Percentiles rank a stretch among this genome's conserved stretches.
Conservation (phyloP, 23 tunicate species). For the Ciona savignyi region DNA sequence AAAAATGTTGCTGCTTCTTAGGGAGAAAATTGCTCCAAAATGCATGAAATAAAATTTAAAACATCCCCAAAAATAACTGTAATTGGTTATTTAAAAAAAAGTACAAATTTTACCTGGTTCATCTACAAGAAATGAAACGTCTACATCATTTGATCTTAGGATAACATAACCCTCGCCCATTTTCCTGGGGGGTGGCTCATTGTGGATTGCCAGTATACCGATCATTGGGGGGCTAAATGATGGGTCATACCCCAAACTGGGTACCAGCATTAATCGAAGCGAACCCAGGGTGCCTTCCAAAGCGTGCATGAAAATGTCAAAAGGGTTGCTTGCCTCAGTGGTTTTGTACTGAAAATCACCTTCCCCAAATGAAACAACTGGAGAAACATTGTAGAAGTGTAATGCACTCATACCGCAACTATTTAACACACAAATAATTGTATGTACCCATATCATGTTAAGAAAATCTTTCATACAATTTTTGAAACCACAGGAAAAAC, state of each 20-base stretch:
- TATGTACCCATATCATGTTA: no score
- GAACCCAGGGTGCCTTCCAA: constrained; percentile 60
- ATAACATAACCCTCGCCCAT: constrained; percentile 84
- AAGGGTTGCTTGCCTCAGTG: constrained; percentile 60
- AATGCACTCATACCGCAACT: no score
- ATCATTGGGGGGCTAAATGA: constrained; percentile 31
- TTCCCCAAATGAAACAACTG: constrained; percentile 78
- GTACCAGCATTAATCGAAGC: constrained; percentile 26
- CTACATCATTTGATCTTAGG: constrained; percentile 31
- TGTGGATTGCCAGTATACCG: constrained; percentile 6
- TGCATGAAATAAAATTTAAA: no score
- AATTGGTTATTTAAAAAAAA: no score
- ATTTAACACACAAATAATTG: no score
- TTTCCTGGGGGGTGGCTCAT: constrained; percentile 68
- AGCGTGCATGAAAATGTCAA: constrained; percentile 81
- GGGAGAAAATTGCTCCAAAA: no score
- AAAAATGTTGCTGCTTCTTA: no score
- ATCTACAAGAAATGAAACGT: constrained; percentile 52
- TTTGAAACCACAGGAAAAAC: no score
- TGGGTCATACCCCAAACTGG: constrained; percentile 42
- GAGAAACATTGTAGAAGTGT: neutral
- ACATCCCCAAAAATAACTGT: no score
- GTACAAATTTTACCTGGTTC: constrained; percentile 76
- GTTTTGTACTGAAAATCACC: constrained; percentile 66
- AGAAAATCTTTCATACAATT: no score